Evolutionary conservation across 2,888 invertebrate species (phyloP).

Genomic region (Endomychus coccineus): DNA sequence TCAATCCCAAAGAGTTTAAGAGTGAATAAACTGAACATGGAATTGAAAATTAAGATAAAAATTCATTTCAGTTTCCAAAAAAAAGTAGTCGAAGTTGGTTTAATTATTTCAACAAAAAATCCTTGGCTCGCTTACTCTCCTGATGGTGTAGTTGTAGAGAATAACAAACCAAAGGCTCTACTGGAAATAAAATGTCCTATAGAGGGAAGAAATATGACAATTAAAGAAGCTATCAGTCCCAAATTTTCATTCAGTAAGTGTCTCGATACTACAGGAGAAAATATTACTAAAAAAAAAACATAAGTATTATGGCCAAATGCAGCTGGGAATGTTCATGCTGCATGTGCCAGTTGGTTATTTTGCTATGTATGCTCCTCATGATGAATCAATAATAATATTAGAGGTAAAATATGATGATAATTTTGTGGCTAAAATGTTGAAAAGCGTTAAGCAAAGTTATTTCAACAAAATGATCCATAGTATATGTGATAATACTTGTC

Average conservation of each 20-base stretch:
- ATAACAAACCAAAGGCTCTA: background rate
- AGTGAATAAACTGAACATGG: too few species aligned
- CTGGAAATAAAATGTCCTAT: constrained; percentile 2
- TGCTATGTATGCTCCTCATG: background rate
- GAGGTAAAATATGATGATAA: too few species aligned
- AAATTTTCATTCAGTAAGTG: background rate
- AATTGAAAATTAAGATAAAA: too few species aligned
- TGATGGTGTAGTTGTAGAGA: background rate
- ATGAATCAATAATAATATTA: too few species aligned
- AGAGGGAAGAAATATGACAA: background rate
- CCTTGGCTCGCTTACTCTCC: constrained; percentile 5
- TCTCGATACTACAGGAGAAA: background rate
- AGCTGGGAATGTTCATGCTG: background rate
- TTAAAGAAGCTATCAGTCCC: background rate
- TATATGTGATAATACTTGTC: too few species aligned
- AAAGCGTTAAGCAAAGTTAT: too few species aligned
- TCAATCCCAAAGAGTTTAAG: too few species aligned
- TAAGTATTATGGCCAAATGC: background rate
- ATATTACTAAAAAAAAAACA: background rate
- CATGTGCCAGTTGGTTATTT: background rate
- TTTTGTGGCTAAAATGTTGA: too few species aligned
- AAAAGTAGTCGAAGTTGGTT: too few species aligned
- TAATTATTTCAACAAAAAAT: background rate
- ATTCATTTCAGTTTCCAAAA: too few species aligned
- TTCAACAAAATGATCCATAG: too few species aligned